These are phyloP conservation scores for Mythimna ferrago DNA, from an alignment of 2,888 invertebrate species.

Conservation along the genomic window DNA sequence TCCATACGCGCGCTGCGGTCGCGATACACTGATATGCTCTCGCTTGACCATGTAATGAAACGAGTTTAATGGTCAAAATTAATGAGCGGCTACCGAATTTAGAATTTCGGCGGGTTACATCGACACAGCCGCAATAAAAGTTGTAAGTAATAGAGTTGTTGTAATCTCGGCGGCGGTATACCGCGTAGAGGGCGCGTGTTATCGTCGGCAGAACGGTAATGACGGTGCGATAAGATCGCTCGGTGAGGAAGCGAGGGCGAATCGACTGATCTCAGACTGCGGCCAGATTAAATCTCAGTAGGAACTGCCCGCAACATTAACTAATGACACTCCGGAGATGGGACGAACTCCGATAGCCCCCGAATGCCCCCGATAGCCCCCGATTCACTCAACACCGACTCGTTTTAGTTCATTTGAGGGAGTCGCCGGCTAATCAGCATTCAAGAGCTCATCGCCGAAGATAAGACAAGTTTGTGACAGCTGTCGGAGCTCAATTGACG, in stretches of 20 bases:
- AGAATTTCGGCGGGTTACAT: conserved; percentile 61
- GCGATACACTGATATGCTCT: conserved; percentile 73
- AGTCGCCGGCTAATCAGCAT: conserved; percentile 73
- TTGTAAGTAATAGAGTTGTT: conserved; percentile 76
- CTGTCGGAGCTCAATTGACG: conserved; percentile 66
- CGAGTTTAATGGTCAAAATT: conserved; percentile 61
- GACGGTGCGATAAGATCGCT: conserved; percentile 75
- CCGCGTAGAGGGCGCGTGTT: conserved; percentile 72
- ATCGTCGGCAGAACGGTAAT: conserved; percentile 80
- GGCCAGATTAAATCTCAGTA: conserved; percentile 81
- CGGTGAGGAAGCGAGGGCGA: conserved; percentile 73
- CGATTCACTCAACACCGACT: conserved; percentile 68
- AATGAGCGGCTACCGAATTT: conserved; percentile 64
- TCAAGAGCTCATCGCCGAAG: conserved; percentile 67
- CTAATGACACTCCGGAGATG: conserved; percentile 84
- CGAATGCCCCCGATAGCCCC: conserved; percentile 75
- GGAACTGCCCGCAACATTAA: conserved; percentile 86
- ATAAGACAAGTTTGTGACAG: conserved; percentile 68
- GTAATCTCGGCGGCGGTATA: conserved; percentile 69
- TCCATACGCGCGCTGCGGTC: conserved; percentile 65
- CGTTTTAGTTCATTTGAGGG: conserved; percentile 79
- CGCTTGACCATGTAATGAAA: conserved; percentile 70
- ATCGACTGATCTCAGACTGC: conserved; percentile 78
- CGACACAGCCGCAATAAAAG: conserved; percentile 67
- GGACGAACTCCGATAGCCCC: conserved; percentile 74